These are phyloP conservation scores for Drosophila subpulchrella DNA, from an alignment of 1,140 invertebrate species.

Conservation along the genomic window DNA sequence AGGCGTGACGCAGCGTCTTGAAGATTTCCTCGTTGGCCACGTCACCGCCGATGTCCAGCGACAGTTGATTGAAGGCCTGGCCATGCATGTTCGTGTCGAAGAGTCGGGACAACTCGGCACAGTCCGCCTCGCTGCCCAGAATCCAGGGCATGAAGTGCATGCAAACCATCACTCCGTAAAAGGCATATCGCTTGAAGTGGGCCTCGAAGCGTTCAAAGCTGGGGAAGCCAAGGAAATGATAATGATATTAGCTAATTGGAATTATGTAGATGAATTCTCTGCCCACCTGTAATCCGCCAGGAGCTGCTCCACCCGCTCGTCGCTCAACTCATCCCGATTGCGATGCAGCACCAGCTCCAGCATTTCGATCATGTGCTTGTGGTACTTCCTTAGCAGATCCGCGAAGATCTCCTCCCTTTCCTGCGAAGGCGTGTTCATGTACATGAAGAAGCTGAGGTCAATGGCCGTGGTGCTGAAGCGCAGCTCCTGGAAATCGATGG, in stretches of 20 bases:
- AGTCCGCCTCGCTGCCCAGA: slow-evolving; percentile 58
- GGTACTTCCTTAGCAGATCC: slow-evolving; percentile 38
- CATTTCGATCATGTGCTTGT: slow-evolving; percentile 54
- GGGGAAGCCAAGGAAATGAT: background rate
- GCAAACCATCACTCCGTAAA: slow-evolving; percentile 74
- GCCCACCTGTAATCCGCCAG: slow-evolving; percentile 54
- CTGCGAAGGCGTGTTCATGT: slow-evolving; percentile 65
- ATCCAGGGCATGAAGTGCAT: slow-evolving; percentile 81
- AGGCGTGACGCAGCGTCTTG: slow-evolving; percentile 57
- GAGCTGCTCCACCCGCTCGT: slow-evolving; percentile 45
- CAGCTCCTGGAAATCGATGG: slow-evolving; percentile 83
- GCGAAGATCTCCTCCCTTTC: slow-evolving; percentile 36
- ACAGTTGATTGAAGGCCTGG: slow-evolving; percentile 58
- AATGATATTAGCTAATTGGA: no score
- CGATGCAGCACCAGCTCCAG: slow-evolving; percentile 66
- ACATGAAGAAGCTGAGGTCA: slow-evolving; percentile 78
- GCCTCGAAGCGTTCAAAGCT: slow-evolving; percentile 66
- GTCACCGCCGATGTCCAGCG: slow-evolving; percentile 68
- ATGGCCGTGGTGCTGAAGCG: slow-evolving; percentile 70
- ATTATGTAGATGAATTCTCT: no score
- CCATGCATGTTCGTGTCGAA: slow-evolving; percentile 74
- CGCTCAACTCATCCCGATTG: slow-evolving; percentile 34
- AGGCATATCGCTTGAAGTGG: slow-evolving; percentile 74
- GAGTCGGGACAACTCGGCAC: slow-evolving; percentile 57
- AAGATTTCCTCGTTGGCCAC: slow-evolving; percentile 66